These are phyloP conservation scores for Arvicanthis niloticus DNA, from an alignment of 2,113 vertebrate genomes.

Conservation along the genomic window DNA sequence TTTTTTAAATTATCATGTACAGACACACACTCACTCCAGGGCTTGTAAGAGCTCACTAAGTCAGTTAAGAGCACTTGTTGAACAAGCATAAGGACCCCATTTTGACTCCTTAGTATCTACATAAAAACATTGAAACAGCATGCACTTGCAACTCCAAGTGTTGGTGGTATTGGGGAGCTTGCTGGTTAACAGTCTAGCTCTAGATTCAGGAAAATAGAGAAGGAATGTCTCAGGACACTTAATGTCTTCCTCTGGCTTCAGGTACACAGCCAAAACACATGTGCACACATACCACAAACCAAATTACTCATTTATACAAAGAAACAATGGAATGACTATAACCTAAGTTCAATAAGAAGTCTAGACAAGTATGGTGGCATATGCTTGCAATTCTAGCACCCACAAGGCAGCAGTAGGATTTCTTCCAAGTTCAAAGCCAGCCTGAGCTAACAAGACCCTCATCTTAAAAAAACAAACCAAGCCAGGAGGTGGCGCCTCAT, in stretches of 20 bases:
- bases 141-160: background rate
- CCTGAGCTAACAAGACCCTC: background rate
- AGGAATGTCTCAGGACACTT: background rate
- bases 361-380: background rate
- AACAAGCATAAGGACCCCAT: background rate
- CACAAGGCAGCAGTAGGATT: background rate
- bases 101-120: background rate
- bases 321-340: slow-evolving; percentile 13
- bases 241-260: background rate
- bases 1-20: background rate
- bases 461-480: background rate
- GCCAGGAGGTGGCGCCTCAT: background rate
- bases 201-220: background rate
- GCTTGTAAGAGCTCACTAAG: background rate
- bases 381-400: background rate
- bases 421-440: background rate
- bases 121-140: background rate
- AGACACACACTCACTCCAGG: background rate
- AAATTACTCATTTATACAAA: slow-evolving; percentile 8
- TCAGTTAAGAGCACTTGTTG: background rate
- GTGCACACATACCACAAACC: background rate
- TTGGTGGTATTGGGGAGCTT: background rate
- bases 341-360: background rate
- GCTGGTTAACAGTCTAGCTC: background rate
- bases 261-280: background rate